Percentiles rank a stretch among this genome's conserved stretches.
These are phyloP conservation scores for Abrostola tripartita DNA, from an alignment of 2,888 invertebrate genomes.

Conservation along the genomic window DNA sequence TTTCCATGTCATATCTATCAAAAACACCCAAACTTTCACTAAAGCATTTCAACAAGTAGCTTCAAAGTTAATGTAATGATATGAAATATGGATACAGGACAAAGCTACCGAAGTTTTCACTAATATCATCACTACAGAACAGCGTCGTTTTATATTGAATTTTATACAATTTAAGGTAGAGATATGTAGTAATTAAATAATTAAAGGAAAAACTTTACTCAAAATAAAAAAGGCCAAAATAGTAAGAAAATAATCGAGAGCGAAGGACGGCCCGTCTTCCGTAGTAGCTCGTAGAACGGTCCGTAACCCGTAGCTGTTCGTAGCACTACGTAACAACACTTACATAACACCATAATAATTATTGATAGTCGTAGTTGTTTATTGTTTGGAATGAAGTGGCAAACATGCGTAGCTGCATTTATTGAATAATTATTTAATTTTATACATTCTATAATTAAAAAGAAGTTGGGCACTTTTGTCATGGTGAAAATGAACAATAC, in stretches of 20 bases:
- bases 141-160: slow-evolving; percentile 1
- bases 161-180: slow-evolving; percentile 1
- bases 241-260: not conserved
- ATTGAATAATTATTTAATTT: too few species aligned
- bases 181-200: not conserved
- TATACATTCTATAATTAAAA: too few species aligned
- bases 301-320: slow-evolving; percentile 20
- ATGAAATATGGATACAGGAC: too few species aligned
- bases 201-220: slow-evolving; percentile 11
- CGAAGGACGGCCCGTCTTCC: slow-evolving; percentile 2
- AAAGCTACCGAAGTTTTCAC: not conserved
- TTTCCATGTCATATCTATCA: too few species aligned
- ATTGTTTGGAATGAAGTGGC: not conserved
- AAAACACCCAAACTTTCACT: too few species aligned
- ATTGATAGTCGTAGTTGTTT: slow-evolving; percentile 23
- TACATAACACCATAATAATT: slow-evolving; percentile 6
- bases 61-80: slow-evolving; percentile 24
- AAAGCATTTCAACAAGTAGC: slow-evolving; percentile 61
- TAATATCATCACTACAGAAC: not conserved
- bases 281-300: not conserved
- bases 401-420: too few species aligned
- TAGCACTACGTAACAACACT: slow-evolving; percentile 12
- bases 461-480: too few species aligned
- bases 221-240: not conserved
- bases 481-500: too few species aligned